Percentiles rank a stretch among this genome's conserved stretches.
Conservation (phyloP, 2,797 vertebrate genomes). For the Phyllotis vaccarum region DNA sequence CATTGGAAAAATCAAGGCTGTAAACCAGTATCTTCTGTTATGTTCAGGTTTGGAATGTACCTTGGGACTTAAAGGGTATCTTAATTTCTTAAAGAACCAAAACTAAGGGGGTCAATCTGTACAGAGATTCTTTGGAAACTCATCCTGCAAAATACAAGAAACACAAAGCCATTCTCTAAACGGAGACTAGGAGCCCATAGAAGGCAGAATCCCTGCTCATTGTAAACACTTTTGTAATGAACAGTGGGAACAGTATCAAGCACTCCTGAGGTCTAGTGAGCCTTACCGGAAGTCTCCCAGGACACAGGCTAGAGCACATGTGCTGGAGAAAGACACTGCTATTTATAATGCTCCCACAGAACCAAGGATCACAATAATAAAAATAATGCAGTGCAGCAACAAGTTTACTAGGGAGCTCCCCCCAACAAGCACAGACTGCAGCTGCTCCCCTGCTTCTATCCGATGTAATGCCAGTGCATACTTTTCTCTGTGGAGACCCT, state of each 20-base stretch:
- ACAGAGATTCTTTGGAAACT: conserved; percentile 55
- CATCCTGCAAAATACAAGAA: conserved; percentile 40
- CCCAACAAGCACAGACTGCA: conserved; percentile 69
- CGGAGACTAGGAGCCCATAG: background rate
- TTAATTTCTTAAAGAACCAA: conserved; percentile 67
- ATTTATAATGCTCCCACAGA: conserved; percentile 54
- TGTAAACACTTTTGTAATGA: conserved; percentile 56
- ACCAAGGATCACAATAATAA: conserved; percentile 58
- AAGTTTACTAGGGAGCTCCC: conserved; percentile 87
- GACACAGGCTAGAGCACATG: conserved; percentile 21
- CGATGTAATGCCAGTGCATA: conserved; percentile 49
- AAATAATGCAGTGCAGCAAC: conserved; percentile 87
- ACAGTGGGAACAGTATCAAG: conserved; percentile 4
- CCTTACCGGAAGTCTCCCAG: conserved; percentile 27
- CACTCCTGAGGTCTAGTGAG: conserved; percentile 5
- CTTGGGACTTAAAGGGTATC: conserved; percentile 47
- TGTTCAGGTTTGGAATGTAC: background rate
- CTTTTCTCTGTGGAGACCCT: conserved; percentile 68
- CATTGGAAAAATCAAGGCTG: background rate
- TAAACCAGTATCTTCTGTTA: background rate
- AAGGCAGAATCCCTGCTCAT: conserved; percentile 47
- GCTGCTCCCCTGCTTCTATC: conserved; percentile 72
- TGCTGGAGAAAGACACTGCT: background rate
- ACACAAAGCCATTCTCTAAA: conserved; percentile 33
- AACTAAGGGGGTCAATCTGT: conserved; percentile 47